A percentile compares a stretch with the other conserved stretches of the same genome.
phyloP scores from a whole-genome alignment of 2,888 invertebrate species.

The Erebia ligea region DNA sequence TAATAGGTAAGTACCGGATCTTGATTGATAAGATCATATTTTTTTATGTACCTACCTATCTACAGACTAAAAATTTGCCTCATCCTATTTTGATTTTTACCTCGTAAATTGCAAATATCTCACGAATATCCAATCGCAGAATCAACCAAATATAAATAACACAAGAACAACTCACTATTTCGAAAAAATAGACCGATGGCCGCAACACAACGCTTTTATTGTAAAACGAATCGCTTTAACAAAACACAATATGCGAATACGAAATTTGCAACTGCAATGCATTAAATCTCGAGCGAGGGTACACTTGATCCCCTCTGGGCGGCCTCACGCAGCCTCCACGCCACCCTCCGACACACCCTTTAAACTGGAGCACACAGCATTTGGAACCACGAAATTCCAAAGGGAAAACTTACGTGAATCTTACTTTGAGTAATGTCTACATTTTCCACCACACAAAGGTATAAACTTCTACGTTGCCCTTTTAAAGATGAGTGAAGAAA shows the following conservation, averaged over 20 bases:
- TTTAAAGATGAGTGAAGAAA: not conserved
- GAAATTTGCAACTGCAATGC: conserved; percentile 52
- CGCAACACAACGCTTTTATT: not conserved
- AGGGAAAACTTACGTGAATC: conserved; percentile 35
- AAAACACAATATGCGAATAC: conserved; percentile 37
- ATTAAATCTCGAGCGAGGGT: conserved; percentile 51
- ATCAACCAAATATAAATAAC: not conserved
- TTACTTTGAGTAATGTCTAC: not conserved
- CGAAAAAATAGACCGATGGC: conserved; percentile 2
- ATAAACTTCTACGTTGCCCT: not conserved
- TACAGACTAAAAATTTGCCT: no score
- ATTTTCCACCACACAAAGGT: conserved; percentile 2
- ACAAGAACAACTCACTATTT: not conserved
- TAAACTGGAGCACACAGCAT: conserved; percentile 46
- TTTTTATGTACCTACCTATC: no score
- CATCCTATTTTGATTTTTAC: no score
- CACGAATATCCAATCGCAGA: not conserved
- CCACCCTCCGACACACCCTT: conserved; percentile 50
- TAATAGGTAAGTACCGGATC: no score
- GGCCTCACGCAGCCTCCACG: conserved; percentile 51
- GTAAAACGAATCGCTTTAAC: conserved; percentile 17
- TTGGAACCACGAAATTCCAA: conserved; percentile 53
- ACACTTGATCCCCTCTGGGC: conserved; percentile 50
- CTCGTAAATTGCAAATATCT: no score
- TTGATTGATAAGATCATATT: no score